Percentiles rank a stretch among this genome's conserved stretches.
Conservation (phyloP, 1,140 invertebrate genomes). For the Pristionchus pacificus region DNA sequence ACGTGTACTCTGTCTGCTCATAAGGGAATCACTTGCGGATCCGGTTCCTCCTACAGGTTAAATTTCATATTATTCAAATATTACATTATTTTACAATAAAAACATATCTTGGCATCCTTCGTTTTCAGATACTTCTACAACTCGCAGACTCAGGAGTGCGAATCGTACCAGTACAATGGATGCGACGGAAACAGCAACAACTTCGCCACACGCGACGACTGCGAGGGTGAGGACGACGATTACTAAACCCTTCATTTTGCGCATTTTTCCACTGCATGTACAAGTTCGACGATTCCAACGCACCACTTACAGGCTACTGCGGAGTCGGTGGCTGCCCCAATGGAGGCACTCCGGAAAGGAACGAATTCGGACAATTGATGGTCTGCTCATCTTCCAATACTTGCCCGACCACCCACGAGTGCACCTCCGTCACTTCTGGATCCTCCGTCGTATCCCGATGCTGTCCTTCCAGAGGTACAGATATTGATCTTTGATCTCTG, state of each 20-base stretch:
- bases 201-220: slow-evolving; percentile 51
- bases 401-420: slow-evolving; percentile 54
- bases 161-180: slow-evolving; percentile 54
- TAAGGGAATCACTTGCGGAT: slow-evolving; percentile 55
- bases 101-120: too few relatives aligned
- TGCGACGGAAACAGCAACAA: slow-evolving; percentile 56
- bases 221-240: slow-evolving; percentile 26
- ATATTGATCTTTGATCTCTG: neutral
- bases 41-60: slow-evolving; percentile 51
- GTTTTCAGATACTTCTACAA: slow-evolving; percentile 51
- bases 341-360: slow-evolving; percentile 53
- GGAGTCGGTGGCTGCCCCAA: slow-evolving; percentile 56
- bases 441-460: slow-evolving; percentile 49
- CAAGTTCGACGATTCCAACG: slow-evolving; percentile 8
- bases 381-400: slow-evolving; percentile 46
- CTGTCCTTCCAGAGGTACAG: slow-evolving; percentile 44
- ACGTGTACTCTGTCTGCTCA: slow-evolving; percentile 54
- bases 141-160: slow-evolving; percentile 56
- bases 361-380: slow-evolving; percentile 56
- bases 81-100: neutral
- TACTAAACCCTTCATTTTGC: neutral
- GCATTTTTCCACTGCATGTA: neutral
- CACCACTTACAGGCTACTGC: slow-evolving; percentile 37
- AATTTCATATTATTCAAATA: neutral
- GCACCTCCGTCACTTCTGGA: slow-evolving; percentile 51